Percentiles rank a stretch among this genome's conserved stretches.
Evolutionary conservation across 2,113 vertebrate species (phyloP).

Genomic region (Notarius quadriscutis): DNA sequence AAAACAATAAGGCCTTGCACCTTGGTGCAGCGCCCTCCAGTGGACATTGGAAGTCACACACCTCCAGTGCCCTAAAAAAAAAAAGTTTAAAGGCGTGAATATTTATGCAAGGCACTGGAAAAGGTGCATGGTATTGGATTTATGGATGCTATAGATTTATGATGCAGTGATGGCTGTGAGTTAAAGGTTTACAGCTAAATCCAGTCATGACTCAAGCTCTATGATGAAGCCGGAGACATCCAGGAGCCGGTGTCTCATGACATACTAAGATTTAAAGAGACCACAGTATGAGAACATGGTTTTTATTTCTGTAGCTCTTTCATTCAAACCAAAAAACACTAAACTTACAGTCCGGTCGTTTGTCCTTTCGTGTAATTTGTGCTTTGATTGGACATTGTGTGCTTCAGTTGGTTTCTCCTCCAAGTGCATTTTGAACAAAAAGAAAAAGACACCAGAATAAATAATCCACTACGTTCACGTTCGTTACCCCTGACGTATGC

Average conservation of each 20-base stretch:
- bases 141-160: not conserved
- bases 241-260: constrained; percentile 24
- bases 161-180: not conserved
- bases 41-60: too few species aligned
- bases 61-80: too few species aligned
- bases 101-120: not conserved
- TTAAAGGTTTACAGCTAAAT: constrained; percentile 31
- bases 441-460: not conserved
- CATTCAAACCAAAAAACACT: not conserved
- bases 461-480: not conserved
- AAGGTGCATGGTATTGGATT: not conserved
- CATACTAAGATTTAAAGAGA: constrained; percentile 26
- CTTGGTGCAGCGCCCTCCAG: too few species aligned
- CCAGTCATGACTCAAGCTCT: constrained; percentile 29
- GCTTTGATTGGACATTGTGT: not conserved
- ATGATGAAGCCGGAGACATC: not conserved
- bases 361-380: not conserved
- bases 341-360: not conserved
- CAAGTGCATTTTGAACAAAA: not conserved
- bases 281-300: not conserved
- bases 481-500: not conserved
- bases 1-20: too few species aligned
- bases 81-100: too few species aligned
- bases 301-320: not conserved
- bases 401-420: not conserved